Evolutionary conservation across 1,140 invertebrate genomes (phyloP), one percentile per base, ranked within the genome.

Genomic region (Zaprionus davidi): DNA sequence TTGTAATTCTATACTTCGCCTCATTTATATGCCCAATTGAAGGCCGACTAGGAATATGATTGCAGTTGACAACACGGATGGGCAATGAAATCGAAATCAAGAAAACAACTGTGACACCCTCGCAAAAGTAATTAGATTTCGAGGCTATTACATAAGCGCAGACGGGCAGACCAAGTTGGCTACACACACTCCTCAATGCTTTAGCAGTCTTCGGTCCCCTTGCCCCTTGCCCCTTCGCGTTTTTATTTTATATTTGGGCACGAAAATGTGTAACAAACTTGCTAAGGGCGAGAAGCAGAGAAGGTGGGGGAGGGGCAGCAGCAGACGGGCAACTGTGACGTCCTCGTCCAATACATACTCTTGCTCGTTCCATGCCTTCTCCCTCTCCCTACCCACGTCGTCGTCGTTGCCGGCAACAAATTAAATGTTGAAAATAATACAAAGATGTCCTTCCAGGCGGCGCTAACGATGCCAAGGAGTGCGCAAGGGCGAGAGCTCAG

Each of bases 341-440:
- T 70, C 9, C 31, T 34, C 68, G 74, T 81, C 55, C 66, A 68
- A 71, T 55, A 46, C 41, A 49, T 56, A 20, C 63, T 56, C n/a
- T 26, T 58, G 41, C 56, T 68, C 60, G 68, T 46, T 20, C 44
- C 41, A 7, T 6, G 15, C 5, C 38, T 17, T 44, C 7, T 1
- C 26, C 2, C 9, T 15, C 44, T 36, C 41, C 1, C 67, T 15
- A 7, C 13, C 31, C 12, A 34, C 41, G 20, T 65, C 6, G n/a
- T n/a, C 44, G 81, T 81, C 82, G 85, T 90, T 76, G 86, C 81
- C 78, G 76, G 81, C 85, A 90, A 90, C 85, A 90, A 90, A 90
- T 90, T 90, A 90, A 90, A 90, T 90, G 85, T 76, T 85, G 85
- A 90, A 90, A 90, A 90, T 90, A 90, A 90, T 90, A 90, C 86